Base-by-base conservation (phyloP, 2,113 vertebrate genomes). In the Limanda limanda region DNA sequence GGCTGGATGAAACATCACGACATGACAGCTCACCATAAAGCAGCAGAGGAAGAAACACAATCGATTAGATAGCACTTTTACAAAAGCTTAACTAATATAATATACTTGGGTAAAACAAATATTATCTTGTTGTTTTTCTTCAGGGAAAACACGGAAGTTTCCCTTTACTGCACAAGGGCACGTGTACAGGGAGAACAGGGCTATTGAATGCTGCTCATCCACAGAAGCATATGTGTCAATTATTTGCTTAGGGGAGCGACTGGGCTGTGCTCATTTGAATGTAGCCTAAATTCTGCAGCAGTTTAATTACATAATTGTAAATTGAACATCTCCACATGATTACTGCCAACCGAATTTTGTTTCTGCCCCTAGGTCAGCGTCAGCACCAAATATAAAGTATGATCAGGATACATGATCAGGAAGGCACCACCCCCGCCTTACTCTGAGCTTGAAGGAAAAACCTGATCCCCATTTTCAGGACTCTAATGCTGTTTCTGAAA, bases 241-340 rank as follows among this genome's bases (percentile, higher is more conserved):
- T 52, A 31, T 69, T 57, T 23, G 4, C 11, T 51, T 55, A 35
- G 17, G 37, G 15, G 69, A 42, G 51, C 20, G 20, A 60, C 40
- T 64, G 54, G n/a, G 21, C 23, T 60, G 12, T 13, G 40, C 59
- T 59, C 45, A 37, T 24, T 31, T 78, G 25, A 67, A 58, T 31
- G 31, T 57, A 42, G 35, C n/a, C 59, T n/a, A 72, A 68, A 60
- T 48, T 72, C 59, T 51, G 45, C 45, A 47, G 42, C 25, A 18
- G 24, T 66, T 72, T 54, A 47, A 82, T 76, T 76, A 71, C 45
- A 70, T 56, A 31, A 69, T 69, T 74, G 52, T 55, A 79, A 72
- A 72, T 64, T 69, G 59, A 75, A 69, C 64, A 62, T 73, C 35
- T 80, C 27, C n/a, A 57, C 23, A 68, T 68, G 68, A 74, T 80